Evolutionary conservation across 2,113 vertebrate species (phyloP), one percentile per base, ranked within the genome.

Genomic region (Aspidoscelis tigris): DNA sequence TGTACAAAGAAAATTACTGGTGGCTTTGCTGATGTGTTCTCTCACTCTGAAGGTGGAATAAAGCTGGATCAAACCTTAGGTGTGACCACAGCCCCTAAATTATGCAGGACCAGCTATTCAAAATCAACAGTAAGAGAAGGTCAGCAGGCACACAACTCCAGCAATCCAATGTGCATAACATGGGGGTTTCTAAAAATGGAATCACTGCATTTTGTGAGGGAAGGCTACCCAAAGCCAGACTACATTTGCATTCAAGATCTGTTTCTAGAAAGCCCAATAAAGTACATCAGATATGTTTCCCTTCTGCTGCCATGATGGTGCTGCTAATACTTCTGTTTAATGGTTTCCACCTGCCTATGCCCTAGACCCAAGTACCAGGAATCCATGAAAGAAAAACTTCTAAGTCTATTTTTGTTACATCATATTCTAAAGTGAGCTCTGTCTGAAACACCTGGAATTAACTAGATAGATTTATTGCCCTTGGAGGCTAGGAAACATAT

Each of bases 381-480:
- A 33, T 20, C 61, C 26, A 33, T 33, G 61, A 82, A 55, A 70
- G 58, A 21, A 55, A 61, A 61, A 41, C 81, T 64, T 50, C 47
- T 50, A 50, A 50, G 47, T 50, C 47, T 39, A n/a, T 20, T 82
- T 81, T 50, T 75, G 71, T 47, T 58, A 82, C 58, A 66, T 74
- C 55, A 33, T 65, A 73, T 39, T 24, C 16, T 44, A 82, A 76
- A 83, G 55, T 66, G 41, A 50, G n/a, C 50, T 50, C 74, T 53
- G 18, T 50, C 20, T 39, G 41, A 41, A 75, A 82, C 81, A 82
- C 72, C 43, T 76, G 72, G 72, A 83, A 76, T 43, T 66, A 83
- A 83, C 43, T 76, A 66, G 72, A 66, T 75, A 65, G 43, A 82
- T 75, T 76, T 50, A 83, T 83, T 22, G 26, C 12, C 58, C 39